Conservation (phyloP, 2,113 vertebrate species). For the Gopherus evgoodei region DNA sequence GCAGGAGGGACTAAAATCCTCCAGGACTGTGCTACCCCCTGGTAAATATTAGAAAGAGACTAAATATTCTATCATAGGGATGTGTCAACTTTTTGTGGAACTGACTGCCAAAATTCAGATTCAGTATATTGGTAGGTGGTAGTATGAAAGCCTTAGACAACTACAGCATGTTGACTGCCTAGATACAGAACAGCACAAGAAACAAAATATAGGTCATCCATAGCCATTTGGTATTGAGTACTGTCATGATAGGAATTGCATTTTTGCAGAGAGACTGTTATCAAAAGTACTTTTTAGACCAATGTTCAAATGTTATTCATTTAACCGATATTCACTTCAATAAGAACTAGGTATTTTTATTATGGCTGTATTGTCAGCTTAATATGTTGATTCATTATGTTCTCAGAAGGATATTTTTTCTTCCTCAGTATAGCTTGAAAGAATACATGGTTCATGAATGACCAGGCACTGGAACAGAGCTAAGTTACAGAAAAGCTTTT, state of each 20-base stretch:
- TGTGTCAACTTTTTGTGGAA: not conserved
- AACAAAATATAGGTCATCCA: not conserved
- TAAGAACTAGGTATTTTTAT: not conserved
- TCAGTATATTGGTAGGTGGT: not conserved
- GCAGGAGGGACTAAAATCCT: accelerated
- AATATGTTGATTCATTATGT: not conserved
- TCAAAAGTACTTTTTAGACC: not conserved
- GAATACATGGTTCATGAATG: not conserved
- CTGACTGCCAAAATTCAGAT: not conserved
- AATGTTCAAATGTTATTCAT: not conserved
- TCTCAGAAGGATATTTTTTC: slow-evolving; percentile 1
- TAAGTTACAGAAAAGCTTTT: not conserved
- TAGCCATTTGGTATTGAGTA: not conserved
- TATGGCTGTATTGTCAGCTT: not conserved
- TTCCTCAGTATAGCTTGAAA: not conserved
- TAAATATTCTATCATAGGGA: not conserved
- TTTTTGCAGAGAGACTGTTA: not conserved
- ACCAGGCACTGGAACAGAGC: not conserved
- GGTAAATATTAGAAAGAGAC: not conserved
- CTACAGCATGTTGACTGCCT: not conserved
- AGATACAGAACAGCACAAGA: not conserved
- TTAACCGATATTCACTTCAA: not conserved
- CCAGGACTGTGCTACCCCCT: not conserved
- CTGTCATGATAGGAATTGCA: not conserved
- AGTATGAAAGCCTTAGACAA: not conserved